Evolutionary conservation across 2,888 invertebrate genomes (phyloP).

Genomic region (Synergus umbraculus): DNA sequence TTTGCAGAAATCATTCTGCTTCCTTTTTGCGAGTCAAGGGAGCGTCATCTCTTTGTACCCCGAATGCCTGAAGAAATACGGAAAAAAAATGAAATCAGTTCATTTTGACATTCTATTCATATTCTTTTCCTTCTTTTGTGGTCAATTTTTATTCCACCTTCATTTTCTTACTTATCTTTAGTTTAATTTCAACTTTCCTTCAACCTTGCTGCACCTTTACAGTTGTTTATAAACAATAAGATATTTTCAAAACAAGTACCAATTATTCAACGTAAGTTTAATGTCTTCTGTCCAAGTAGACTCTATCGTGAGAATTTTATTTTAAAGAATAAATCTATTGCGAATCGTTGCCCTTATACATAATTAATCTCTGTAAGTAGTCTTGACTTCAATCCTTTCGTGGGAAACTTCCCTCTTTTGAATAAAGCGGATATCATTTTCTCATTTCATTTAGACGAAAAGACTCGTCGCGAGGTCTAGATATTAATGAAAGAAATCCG

Average conservation of each 20-base stretch:
- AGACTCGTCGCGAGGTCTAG: too few relatives aligned
- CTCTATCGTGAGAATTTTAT: constrained; percentile 52
- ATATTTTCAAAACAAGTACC: background rate
- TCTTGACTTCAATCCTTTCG: constrained; percentile 10
- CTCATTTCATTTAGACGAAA: background rate
- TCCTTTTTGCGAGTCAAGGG: background rate
- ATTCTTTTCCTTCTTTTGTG: constrained; percentile 1
- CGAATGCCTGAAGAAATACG: background rate
- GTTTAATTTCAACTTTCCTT: constrained; percentile 28
- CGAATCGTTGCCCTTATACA: background rate
- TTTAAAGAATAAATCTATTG: constrained; percentile 70
- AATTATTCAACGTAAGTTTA: constrained; percentile 10
- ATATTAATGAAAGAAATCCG: constrained; percentile 13
- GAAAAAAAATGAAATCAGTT: background rate
- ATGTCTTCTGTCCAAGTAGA: background rate
- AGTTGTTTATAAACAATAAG: too few relatives aligned
- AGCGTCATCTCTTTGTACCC: constrained; percentile 12
- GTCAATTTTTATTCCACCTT: constrained; percentile 8
- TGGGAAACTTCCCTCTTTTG: constrained; percentile 13
- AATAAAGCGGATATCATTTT: background rate
- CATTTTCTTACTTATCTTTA: background rate
- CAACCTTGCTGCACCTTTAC: background rate
- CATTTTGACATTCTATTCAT: constrained; percentile 24
- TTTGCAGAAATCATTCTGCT: background rate
- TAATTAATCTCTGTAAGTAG: background rate